Conservation (phyloP, 1,140 invertebrate species). For the Agrypnia vestita region DNA sequence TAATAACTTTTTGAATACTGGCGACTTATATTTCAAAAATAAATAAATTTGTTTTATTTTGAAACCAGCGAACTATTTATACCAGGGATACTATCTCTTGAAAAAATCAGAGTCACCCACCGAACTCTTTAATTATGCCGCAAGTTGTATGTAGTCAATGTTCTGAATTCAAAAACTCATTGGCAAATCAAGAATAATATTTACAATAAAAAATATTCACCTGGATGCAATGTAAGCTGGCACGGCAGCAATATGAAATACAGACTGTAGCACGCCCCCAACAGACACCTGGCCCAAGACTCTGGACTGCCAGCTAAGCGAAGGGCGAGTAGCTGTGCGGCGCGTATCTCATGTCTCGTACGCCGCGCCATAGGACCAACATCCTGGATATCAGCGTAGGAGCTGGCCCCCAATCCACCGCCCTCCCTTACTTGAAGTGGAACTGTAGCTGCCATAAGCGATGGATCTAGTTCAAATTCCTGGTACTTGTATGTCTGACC, state of each 20-base stretch:
- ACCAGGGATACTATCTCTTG: too few species aligned
- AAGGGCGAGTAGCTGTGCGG: constrained; percentile 90
- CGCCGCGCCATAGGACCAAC: constrained; percentile 92
- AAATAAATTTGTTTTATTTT: too few species aligned
- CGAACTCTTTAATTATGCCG: too few species aligned
- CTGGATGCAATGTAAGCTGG: constrained; percentile 65
- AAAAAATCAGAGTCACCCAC: too few species aligned
- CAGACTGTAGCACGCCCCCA: constrained; percentile 93
- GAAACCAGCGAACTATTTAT: too few species aligned
- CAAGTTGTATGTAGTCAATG: too few species aligned
- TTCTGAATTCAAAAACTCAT: background rate
- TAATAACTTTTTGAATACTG: too few species aligned
- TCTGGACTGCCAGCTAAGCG: constrained; percentile 84
- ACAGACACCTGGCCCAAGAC: constrained; percentile 92
- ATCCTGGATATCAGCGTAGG: constrained; percentile 69
- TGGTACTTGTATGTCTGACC: constrained; percentile 72
- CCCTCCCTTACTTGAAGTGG: constrained; percentile 35
- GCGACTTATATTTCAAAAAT: too few species aligned
- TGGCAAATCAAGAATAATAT: background rate
- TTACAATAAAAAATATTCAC: constrained; percentile 62
- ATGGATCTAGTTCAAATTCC: constrained; percentile 73
- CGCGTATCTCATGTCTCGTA: constrained; percentile 95
- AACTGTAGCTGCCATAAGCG: constrained; percentile 63
- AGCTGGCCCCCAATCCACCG: constrained; percentile 6
- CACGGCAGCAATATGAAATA: constrained; percentile 97